Evolutionary conservation across 1,140 invertebrate genomes (phyloP).

Genomic region (Drosophila yakuba): DNA sequence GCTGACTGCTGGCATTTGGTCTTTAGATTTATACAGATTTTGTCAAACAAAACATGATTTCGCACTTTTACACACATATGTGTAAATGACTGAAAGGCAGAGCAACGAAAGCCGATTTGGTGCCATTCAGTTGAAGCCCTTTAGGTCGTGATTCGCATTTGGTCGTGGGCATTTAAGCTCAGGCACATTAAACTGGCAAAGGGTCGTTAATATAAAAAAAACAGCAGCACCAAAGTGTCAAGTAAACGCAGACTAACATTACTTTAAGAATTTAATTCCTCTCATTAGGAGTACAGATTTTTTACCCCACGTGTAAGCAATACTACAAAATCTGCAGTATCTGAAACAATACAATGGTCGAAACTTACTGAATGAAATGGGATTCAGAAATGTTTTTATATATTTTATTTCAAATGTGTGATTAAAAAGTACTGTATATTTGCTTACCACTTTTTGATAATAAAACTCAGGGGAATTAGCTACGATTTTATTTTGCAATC

Average conservation of each 20-base stretch:
- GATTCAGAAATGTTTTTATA: no score
- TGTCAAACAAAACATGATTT: slow-evolving; percentile 81
- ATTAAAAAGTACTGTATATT: neutral
- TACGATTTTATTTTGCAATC: no score
- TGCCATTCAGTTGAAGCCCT: slow-evolving; percentile 31
- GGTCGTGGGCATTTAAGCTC: neutral
- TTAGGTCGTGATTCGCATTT: slow-evolving; percentile 25
- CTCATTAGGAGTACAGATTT: no score
- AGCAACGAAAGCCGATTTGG: slow-evolving; percentile 39
- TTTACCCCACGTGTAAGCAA: no score
- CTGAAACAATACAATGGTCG: no score
- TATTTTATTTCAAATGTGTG: neutral
- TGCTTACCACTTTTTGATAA: neutral
- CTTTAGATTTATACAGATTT: slow-evolving; percentile 83
- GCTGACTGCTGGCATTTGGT: slow-evolving; percentile 66
- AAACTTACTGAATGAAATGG: no score
- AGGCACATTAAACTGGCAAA: neutral
- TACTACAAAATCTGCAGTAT: no score
- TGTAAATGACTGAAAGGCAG: slow-evolving; percentile 7
- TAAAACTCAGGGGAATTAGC: neutral
- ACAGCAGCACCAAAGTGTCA: neutral
- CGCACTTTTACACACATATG: slow-evolving; percentile 68
- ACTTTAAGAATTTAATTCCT: neutral
- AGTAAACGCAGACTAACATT: neutral
- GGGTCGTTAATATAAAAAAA: neutral